Evolutionary conservation across 2,888 invertebrate genomes (phyloP).

Genomic region (Gari tellinella): DNA sequence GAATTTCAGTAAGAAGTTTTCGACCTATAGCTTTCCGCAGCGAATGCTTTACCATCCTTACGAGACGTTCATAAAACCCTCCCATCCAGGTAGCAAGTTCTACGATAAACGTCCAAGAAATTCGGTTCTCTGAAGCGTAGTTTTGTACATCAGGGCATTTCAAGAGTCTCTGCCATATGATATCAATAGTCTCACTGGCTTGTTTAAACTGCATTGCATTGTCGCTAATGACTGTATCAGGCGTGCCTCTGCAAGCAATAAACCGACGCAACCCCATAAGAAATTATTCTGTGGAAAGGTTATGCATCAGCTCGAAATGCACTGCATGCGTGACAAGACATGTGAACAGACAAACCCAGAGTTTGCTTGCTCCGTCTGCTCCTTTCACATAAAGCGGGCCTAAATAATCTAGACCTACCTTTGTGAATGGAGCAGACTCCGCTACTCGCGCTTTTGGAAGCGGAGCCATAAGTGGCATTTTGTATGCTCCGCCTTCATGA

Average conservation of each 20-base stretch:
- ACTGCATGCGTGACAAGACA: constrained; percentile 1
- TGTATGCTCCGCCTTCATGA: constrained; percentile 37
- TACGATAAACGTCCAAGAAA: constrained; percentile 32
- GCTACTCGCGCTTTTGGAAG: constrained; percentile 27
- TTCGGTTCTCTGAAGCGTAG: constrained; percentile 19
- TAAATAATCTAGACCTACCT: constrained; percentile 33
- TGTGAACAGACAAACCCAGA: constrained; percentile 7
- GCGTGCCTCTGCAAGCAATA: not conserved
- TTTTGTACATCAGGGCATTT: constrained; percentile 14
- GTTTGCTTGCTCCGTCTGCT: not conserved
- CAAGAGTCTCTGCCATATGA: not conserved
- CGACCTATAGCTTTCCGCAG: constrained; percentile 32
- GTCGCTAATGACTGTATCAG: not conserved
- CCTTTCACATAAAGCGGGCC: constrained; percentile 33
- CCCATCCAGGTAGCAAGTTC: constrained; percentile 44
- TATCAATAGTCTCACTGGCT: not conserved
- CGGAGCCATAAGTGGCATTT: constrained; percentile 37
- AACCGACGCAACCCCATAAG: not conserved
- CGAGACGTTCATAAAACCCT: constrained; percentile 39
- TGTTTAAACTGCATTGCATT: constrained; percentile 10
- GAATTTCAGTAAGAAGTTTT: constrained; percentile 15
- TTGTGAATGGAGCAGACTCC: constrained; percentile 21
- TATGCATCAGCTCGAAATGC: not conserved
- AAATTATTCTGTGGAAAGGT: not conserved
- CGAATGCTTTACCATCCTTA: constrained; percentile 29